Base-by-base conservation (phyloP, 2,888 invertebrate genomes). In the Acanthosepion lycidas region DNA sequence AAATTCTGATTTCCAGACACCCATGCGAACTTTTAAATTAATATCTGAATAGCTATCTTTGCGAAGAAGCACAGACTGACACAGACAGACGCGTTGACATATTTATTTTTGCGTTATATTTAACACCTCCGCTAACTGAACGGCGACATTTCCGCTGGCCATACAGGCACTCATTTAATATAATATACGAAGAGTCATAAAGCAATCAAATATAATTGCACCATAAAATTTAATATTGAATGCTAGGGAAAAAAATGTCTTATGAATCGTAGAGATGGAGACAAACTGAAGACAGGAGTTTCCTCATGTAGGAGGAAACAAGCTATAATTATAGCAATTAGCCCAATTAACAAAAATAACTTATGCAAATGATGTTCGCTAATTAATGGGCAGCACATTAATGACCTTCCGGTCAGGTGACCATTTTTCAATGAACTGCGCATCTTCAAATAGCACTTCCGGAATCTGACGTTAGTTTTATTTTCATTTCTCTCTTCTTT, bases 271-370 rank as follows among this genome's bases (percentile, higher is more conserved):
- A n/a, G 0, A 5, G 1, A n/a, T 78, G 9, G n/a, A 78, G 28
- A 78, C 78, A 78, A 78, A n/a, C 78, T 9, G n/a, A 12, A n/a
- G 8, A 12, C 78, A n/a, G 28, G 78, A 28, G 78, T 78, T 78
- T 8, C n/a, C 12, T 78, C n/a, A 8, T 12, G n/a, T 78, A 78
- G 78, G 78, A 78, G 78, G 78, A 9, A n/a, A 78, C n/a, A 8
- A 78, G n/a, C 78, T n/a, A n/a, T 78, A 78, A 78, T 78, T 78
- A 78, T 78, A 78, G 78, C n/a, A 78, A 78, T 78, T 78, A 78
- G 6, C 78, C 78, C 78, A 78, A 78, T 78, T 78, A 78, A 78
- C 78, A 78, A 78, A 78, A 28, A 28, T 28, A 78, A n/a, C 78
- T 28, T 78, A 78, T 78, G 78, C 8, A 78, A 78, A 78, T 78